A percentile compares a stretch with the other conserved stretches of the same genome.
Evolutionary conservation across 2,888 invertebrate genomes (phyloP).

Genomic region (Melangyna quadrimaculata): DNA sequence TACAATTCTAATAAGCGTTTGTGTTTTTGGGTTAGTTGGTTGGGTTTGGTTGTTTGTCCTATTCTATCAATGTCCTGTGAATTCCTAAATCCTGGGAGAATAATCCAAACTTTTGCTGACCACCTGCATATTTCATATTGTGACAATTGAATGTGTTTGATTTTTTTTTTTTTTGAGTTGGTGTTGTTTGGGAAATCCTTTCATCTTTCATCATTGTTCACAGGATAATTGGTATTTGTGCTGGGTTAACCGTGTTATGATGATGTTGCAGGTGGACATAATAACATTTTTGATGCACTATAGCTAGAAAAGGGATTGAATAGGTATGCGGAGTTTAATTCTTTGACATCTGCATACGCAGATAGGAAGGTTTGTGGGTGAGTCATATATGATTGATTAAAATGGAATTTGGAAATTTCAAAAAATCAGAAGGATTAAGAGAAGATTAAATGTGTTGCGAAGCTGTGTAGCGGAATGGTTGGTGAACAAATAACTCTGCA

Average conservation of each 20-base stretch:
- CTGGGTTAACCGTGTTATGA: conserved; percentile 37
- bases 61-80: background rate
- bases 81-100: conserved; percentile 18
- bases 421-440: conserved; percentile 10
- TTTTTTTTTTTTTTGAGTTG: background rate
- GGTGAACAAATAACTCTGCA: background rate
- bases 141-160: conserved; percentile 41
- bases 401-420: background rate
- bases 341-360: conserved; percentile 43
- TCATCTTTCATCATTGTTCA: conserved; percentile 34
- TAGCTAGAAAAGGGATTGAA: conserved; percentile 21
- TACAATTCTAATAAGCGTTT: conserved; percentile 59
- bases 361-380: background rate
- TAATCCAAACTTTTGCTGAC: conserved; percentile 45
- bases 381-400: conserved; percentile 61
- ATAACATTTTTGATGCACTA: conserved; percentile 1
- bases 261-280: conserved; percentile 48
- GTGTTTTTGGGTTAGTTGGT: conserved; percentile 22
- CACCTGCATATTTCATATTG: conserved; percentile 58
- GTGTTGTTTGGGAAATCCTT: conserved; percentile 26
- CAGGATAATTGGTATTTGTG: conserved; percentile 41
- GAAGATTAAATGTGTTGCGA: background rate
- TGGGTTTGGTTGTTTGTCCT: background rate
- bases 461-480: background rate
- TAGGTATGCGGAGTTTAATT: conserved; percentile 17